Evolutionary conservation across 2,888 invertebrate species (phyloP).

Genomic region (Apantesis nais): DNA sequence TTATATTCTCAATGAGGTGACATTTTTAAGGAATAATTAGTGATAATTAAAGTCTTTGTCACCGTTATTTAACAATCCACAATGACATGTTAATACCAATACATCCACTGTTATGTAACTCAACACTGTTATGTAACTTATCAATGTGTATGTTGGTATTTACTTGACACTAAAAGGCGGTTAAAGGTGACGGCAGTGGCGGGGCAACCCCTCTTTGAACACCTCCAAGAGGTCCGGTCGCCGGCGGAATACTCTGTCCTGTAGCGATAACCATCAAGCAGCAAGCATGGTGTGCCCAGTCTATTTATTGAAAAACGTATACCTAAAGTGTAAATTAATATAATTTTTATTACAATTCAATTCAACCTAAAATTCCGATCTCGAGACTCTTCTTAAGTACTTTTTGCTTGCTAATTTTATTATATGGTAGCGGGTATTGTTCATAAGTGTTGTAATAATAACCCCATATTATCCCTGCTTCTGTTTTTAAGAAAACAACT

Average conservation of each 20-base stretch:
- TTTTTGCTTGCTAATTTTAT: background rate
- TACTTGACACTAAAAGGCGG: conserved; percentile 22
- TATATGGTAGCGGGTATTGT: background rate
- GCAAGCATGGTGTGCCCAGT: conserved; percentile 29
- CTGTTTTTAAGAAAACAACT: background rate
- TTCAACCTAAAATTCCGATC: background rate
- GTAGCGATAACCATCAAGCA: conserved; percentile 36
- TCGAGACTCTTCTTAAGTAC: background rate
- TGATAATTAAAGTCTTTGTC: no score
- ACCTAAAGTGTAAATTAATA: conserved; percentile 36
- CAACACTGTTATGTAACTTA: background rate
- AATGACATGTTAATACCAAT: background rate
- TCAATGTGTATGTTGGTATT: conserved; percentile 31
- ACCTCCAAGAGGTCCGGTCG: conserved; percentile 48
- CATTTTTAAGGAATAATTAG: background rate
- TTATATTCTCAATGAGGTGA: background rate
- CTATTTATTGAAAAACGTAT: conserved; percentile 36
- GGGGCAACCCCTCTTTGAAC: conserved; percentile 43
- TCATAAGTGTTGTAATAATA: background rate
- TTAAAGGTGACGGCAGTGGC: conserved; percentile 45
- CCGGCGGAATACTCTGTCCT: conserved; percentile 39
- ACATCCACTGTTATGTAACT: background rate
- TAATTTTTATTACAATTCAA: conserved; percentile 1
- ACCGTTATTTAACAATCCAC: background rate
- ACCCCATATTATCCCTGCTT: background rate